phyloP scores from a whole-genome alignment of 2,888 invertebrate species.

The Volucella inanis region DNA sequence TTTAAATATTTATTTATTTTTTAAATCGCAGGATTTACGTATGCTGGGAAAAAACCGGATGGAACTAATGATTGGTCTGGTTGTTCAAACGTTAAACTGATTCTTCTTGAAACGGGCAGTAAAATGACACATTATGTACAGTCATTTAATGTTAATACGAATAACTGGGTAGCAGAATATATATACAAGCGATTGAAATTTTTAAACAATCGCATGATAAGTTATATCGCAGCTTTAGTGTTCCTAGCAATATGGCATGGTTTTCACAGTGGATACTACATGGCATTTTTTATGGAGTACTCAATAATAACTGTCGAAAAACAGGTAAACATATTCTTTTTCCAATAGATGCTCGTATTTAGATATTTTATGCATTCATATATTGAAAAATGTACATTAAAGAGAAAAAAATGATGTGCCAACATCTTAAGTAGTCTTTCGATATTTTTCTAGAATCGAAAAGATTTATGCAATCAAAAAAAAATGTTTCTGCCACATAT shows the following conservation, averaged over 20 bases:
- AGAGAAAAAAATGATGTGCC: no score
- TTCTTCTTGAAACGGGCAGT: slow-evolving; percentile 91
- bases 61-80: slow-evolving; percentile 95
- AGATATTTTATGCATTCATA: no score
- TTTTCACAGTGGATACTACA: slow-evolving; percentile 95
- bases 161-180: slow-evolving; percentile 96
- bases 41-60: slow-evolving; percentile 84
- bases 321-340: slow-evolving; percentile 85
- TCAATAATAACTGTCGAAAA: slow-evolving; percentile 93
- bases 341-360: no score
- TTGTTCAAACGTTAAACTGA: slow-evolving; percentile 93
- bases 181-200: slow-evolving; percentile 96
- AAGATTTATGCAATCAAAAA: no score
- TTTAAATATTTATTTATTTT: slow-evolving; percentile 1
- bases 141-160: slow-evolving; percentile 98
- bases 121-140: slow-evolving; percentile 94
- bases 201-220: slow-evolving; percentile 91
- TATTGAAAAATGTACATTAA: no score
- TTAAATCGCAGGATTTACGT: slow-evolving; percentile 89
- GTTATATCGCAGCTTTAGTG: slow-evolving; percentile 91
- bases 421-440: no score
- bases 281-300: slow-evolving; percentile 96
- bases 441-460: no score
- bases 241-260: slow-evolving; percentile 99
- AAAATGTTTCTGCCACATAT: no score